Evolutionary conservation across 2,113 vertebrate genomes (phyloP), one percentile per base, ranked within the genome.

Genomic region (Sorex fumeus): DNA sequence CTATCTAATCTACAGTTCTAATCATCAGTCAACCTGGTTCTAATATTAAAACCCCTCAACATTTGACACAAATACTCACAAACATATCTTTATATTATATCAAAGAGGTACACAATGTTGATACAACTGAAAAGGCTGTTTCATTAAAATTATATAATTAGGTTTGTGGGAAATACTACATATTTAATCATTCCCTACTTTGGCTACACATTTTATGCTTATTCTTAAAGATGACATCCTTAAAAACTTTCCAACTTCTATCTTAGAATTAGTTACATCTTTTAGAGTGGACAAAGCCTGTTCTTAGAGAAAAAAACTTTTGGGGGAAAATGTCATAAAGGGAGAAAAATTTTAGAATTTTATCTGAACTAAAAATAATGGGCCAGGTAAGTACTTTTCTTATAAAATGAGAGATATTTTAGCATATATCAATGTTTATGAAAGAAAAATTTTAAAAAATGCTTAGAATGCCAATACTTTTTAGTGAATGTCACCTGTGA

Each of bases 391-490:
- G n/a, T 79, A 75, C 47, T 50, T 84, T 32, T 78, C 2, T 60
- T 77, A 82, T 60, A 70, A 85, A 23, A 12, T 15, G 23, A 18
- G 34, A 74, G 3, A 36, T 87, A 69, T 43, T 79, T 92, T 30
- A 87, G 40, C 9, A 36, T 60, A 75, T 47, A 21, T 69, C 77
- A 64, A 77, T 88, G 28, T 67, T 85, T 57, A 28, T 47, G 87
- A 83, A 13, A 2, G n/a, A 32, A 28, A 60, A 76, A 71, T n/a
- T 69, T 3, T 3, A 11, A 67, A 23, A 60, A 36, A 91, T 23
- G 27, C 69, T 36, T 90, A 45, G 77, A 84, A 87, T 28, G 36
- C 4, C 12, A 34, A 15, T 66, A 16, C 50, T 36, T 4, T n/a
- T 87, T 36, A 71, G 32, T 82, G 10, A 74, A 11, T 47, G 13